These are phyloP conservation scores for Lapara coniferarum DNA, from an alignment of 2,888 invertebrate species.

Conservation along the genomic window DNA sequence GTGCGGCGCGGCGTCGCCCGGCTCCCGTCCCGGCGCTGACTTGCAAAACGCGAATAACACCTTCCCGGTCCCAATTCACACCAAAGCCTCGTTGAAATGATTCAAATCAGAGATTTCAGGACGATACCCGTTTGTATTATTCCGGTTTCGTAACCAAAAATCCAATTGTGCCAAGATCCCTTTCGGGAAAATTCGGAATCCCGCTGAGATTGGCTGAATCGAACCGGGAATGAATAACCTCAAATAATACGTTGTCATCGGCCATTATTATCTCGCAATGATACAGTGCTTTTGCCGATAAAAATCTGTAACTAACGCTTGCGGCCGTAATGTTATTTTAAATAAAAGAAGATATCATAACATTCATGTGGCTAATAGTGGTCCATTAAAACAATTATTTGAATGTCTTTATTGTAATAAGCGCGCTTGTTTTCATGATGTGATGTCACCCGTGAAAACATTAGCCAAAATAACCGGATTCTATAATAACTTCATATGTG, in stretches of 20 bases:
- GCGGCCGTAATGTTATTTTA: conserved; percentile 67
- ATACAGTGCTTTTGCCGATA: conserved; percentile 80
- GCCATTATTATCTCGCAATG: conserved; percentile 82
- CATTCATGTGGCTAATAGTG: conserved; percentile 58
- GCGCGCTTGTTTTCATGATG: conserved; percentile 50
- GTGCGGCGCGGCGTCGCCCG: background rate
- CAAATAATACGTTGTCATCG: conserved; percentile 83
- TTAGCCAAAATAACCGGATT: conserved; percentile 62
- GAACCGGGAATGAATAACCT: conserved; percentile 76
- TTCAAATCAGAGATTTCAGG: conserved; percentile 82
- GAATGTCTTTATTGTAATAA: conserved; percentile 70
- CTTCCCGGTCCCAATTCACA: conserved; percentile 70
- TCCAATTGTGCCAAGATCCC: conserved; percentile 80
- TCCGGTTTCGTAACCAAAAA: conserved; percentile 82
- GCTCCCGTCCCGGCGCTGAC: conserved; percentile 54
- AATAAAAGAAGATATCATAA: conserved; percentile 73
- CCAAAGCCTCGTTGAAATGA: conserved; percentile 76
- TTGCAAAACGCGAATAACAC: conserved; percentile 65
- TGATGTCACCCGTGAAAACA: conserved; percentile 63
- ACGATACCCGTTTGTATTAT: conserved; percentile 82
- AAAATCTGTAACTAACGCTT: conserved; percentile 76
- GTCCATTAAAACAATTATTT: conserved; percentile 72
- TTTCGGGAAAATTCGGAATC: conserved; percentile 74
- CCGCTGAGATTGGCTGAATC: conserved; percentile 80
- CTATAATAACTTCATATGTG: conserved; percentile 60